phyloP scores from a whole-genome alignment of 2,888 invertebrate species.

The Pseudanteris insignis region DNA sequence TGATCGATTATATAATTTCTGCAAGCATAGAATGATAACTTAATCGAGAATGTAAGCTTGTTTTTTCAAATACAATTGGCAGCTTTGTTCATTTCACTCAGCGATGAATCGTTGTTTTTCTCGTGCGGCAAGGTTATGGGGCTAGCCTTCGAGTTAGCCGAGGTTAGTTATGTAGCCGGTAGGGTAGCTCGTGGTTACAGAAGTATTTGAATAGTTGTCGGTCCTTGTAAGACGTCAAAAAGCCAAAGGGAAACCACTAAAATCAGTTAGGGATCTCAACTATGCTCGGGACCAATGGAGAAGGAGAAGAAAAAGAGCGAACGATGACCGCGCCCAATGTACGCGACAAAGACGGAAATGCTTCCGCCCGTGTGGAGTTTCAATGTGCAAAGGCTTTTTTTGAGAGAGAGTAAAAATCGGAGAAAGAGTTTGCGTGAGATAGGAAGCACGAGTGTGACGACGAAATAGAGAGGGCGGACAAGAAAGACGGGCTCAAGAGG shows the following conservation, averaged over 20 bases:
- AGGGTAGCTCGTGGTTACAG: slow-evolving; percentile 56
- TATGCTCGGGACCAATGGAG: slow-evolving; percentile 51
- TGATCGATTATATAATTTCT: no score
- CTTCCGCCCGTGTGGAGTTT: slow-evolving; percentile 28
- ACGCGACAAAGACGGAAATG: slow-evolving; percentile 35
- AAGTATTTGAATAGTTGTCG: slow-evolving; percentile 65
- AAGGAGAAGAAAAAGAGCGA: slow-evolving; percentile 31
- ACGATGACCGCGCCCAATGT: slow-evolving; percentile 31
- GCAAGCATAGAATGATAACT: no score
- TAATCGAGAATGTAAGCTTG: no score
- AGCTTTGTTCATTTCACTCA: slow-evolving; percentile 40
- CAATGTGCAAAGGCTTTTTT: slow-evolving; percentile 29
- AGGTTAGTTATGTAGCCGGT: slow-evolving; percentile 63
- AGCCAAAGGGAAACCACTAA: slow-evolving; percentile 66
- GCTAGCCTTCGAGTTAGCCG: slow-evolving; percentile 54
- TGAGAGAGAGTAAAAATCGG: slow-evolving; percentile 26
- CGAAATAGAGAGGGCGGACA: slow-evolving; percentile 14
- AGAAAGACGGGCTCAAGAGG: slow-evolving; percentile 15
- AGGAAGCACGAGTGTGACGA: slow-evolving; percentile 5
- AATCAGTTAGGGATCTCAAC: slow-evolving; percentile 66
- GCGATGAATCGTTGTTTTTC: slow-evolving; percentile 44
- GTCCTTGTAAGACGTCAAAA: slow-evolving; percentile 66
- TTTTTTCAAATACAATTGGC: slow-evolving; percentile 13
- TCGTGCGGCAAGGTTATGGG: slow-evolving; percentile 38
- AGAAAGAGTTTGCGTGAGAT: slow-evolving; percentile 23